A percentile compares a stretch with the other conserved stretches of the same genome.
Conservation (phyloP, 2,797 vertebrate genomes). For the Cynopterus sphinx region DNA sequence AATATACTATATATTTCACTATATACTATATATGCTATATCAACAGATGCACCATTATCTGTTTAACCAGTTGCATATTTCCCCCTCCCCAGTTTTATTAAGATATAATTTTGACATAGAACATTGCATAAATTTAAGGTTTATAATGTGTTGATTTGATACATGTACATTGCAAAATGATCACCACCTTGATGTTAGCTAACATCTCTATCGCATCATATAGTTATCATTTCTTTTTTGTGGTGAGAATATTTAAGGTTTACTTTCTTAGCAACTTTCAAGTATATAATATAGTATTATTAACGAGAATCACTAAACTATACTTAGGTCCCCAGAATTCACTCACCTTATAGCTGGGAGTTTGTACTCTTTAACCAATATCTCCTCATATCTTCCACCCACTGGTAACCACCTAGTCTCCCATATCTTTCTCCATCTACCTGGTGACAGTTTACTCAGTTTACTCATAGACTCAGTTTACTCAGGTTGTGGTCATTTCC, state of each 20-base stretch:
- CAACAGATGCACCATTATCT: background rate
- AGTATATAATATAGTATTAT: background rate
- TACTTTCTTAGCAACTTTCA: background rate
- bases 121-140: background rate
- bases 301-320: background rate
- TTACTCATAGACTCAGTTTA: background rate
- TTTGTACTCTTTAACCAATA: background rate
- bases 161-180: background rate
- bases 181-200: background rate
- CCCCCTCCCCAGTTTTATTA: background rate
- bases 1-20: background rate
- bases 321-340: background rate
- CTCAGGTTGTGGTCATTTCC: background rate
- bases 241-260: background rate
- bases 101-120: background rate
- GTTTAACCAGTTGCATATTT: background rate
- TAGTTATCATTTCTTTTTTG: background rate
- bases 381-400: background rate
- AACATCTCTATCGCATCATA: background rate
- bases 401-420: background rate
- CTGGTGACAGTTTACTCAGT: background rate
- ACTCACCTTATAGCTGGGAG: background rate
- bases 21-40: too few species aligned
- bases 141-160: background rate
- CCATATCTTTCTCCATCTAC: background rate